Evolutionary conservation across 2,113 vertebrate species (phyloP), one percentile per base, ranked within the genome.

Genomic region (Clupea harengus): DNA sequence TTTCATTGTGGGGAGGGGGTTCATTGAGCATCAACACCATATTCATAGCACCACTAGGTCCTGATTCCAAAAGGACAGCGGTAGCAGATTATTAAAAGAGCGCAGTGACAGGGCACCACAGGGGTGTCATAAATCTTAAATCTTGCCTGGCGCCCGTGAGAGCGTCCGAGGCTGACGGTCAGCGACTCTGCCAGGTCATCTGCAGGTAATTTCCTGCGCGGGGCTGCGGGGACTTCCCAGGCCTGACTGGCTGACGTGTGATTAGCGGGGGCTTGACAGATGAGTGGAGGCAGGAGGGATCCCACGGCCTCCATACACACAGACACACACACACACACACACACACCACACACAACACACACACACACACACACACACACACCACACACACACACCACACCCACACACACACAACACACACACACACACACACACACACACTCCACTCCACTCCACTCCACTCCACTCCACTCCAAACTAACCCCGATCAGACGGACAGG

Each of bases 241-340:
- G 87, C 83, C 52, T 25, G 78, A 52, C 83, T 83, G 32, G 10
- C 83, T 88, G 85, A 90, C 78, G 22, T 89, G 90, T 91, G 91
- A 92, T 93, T 90, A 93, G 72, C 83, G 45, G 72, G 85, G 57
- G 72, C 18, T 32, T 93, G 90, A 93, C 92, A 92, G 92, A 91
- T 90, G 87, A 91, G 89, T 89, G 87, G 75, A 88, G 89, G 88
- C 87, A 83, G 87, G 52, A 89, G 84, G 88, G 83, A 91, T 92
- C 89, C 85, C 92, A 91, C 83, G 57, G 86, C 86, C 88, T 89
- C 88, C 81, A 25, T 89, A 39, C 39, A 39, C 39, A 39, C 39
- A 39, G 9, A 32, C 67, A 28, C 28, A 7, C 67, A 25, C 64
- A 28, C 64, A 7, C n/a, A 13, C 8, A 5, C n/a, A 8, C 60